Evolutionary conservation across 2,888 invertebrate species (phyloP).

Genomic region (Glyphotaelius pellucidus): DNA sequence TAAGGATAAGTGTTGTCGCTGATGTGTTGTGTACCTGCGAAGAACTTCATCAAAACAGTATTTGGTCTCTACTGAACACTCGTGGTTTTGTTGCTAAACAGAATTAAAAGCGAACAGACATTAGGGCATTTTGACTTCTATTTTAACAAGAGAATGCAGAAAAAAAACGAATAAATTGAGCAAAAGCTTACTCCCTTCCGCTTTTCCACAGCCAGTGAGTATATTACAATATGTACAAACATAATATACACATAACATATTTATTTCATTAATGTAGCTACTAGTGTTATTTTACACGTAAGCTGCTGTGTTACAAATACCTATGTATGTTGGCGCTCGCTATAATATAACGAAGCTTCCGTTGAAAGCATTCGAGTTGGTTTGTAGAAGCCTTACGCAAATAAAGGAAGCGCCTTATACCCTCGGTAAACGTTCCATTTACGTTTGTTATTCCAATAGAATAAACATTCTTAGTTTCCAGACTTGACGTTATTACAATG

Average conservation of each 20-base stretch:
- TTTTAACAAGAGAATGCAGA: background rate
- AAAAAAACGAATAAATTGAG: background rate
- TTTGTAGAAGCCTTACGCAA: conserved; percentile 24
- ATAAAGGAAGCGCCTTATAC: conserved; percentile 23
- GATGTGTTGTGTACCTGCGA: background rate
- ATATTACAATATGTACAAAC: background rate
- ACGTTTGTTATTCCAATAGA: conserved; percentile 24
- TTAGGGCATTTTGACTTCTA: background rate
- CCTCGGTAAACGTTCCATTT: conserved; percentile 20
- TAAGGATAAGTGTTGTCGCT: too few species aligned
- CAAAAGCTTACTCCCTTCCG: background rate
- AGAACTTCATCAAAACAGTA: background rate
- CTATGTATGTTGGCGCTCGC: background rate
- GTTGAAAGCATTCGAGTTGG: conserved; percentile 17
- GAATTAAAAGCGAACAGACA: too few species aligned
- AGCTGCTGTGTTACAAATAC: background rate
- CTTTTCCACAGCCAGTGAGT: background rate
- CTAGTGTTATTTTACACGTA: background rate
- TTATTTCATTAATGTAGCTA: background rate
- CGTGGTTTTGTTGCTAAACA: too few species aligned
- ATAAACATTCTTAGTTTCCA: conserved; percentile 25
- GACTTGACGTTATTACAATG: conserved; percentile 21
- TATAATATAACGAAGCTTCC: background rate
- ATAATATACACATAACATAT: background rate
- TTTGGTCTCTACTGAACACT: too few species aligned